phyloP scores from a whole-genome alignment of 2,888 invertebrate genomes.

The Gandaritis pyraliata region DNA sequence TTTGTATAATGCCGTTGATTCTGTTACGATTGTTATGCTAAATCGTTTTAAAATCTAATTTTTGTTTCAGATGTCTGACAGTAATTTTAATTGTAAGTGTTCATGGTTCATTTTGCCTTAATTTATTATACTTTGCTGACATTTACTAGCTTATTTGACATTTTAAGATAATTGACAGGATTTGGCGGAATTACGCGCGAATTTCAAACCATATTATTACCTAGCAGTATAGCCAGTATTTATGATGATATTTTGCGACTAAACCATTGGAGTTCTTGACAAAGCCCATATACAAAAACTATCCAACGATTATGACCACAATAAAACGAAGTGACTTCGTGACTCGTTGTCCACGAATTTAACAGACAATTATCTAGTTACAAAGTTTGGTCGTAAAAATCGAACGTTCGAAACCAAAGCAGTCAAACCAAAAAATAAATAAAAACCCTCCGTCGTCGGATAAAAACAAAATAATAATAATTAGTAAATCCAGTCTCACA shows the following conservation, averaged over 20 bases:
- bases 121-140: too few relatives aligned
- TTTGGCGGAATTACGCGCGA: too few relatives aligned
- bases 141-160: too few relatives aligned
- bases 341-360: too few relatives aligned
- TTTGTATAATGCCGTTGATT: conserved; percentile 63
- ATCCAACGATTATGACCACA: too few relatives aligned
- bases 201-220: too few relatives aligned
- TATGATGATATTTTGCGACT: too few relatives aligned
- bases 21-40: conserved; percentile 57
- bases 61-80: conserved; percentile 48
- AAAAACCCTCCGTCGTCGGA: neutral
- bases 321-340: too few relatives aligned
- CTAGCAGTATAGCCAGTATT: too few relatives aligned
- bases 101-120: neutral
- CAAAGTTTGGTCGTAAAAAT: neutral
- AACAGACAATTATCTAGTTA: neutral
- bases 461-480: conserved; percentile 42
- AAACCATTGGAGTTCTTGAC: too few relatives aligned
- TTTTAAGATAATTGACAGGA: too few relatives aligned
- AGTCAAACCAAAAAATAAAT: conserved; percentile 5
- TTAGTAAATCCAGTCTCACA: conserved; percentile 62
- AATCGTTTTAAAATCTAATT: conserved; percentile 47
- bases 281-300: too few relatives aligned
- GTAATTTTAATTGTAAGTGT: conserved; percentile 33
- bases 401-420: neutral